Evolutionary conservation across 2,113 vertebrate species (phyloP), one percentile per base, ranked within the genome.

Genomic region (Oxygymnocypris stewartii): DNA sequence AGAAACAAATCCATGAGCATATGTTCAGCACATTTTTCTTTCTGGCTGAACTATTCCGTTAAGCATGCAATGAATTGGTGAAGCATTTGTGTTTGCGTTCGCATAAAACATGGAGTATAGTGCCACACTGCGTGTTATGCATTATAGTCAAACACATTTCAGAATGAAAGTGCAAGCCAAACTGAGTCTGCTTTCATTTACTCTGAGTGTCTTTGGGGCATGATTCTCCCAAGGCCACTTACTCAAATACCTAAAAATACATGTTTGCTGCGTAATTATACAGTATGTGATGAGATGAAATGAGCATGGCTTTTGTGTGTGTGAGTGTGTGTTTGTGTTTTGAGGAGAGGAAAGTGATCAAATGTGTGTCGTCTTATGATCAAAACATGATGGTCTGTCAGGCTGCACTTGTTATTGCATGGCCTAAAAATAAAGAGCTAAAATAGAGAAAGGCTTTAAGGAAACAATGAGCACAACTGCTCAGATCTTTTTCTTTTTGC

Each of bases 271-370:
- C 2, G 6, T 75, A 75, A 75, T 75, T 75, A 75, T 25, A 75
- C 42, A 75, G 42, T 75, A 4, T 47, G 73, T 75, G 73, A 75
- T 75, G 73, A 75, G 73, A 47, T 75, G 73, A 75, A 75, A 75
- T 75, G 73, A 75, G 73, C 73, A 42, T 75, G 73, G 73, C 73
- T 75, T 75, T 75, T 28, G 73, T 28, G 73, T n/a, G 42, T 75
- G 73, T 75, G 42, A 75, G 28, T 75, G 69, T 73, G 73, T 47
- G 73, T 75, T 75, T 75, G 73, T 75, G 73, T 75, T 75, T 75
- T 47, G 73, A 75, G 73, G 73, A 42, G 42, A 75, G 42, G 42
- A 75, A 47, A 75, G 73, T 75, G 73, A 75, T 75, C 73, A 75
- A 75, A 75, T 75, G 47, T 75, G 73, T 47, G 73, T 42, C 0